These are phyloP conservation scores for Bos taurus DNA, from an alignment of 2,113 vertebrate genomes.

Conservation along the genomic window ARS-UCD2.0 NC_037356.1:30834501-30835000, in stretches of 20 bases:
- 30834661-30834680: background rate
- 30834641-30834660: background rate
- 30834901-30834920: background rate
- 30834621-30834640: slow-evolving; percentile 29
- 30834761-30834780: background rate
- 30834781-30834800: background rate
- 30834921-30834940: background rate
- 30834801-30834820: background rate
- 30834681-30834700: background rate
- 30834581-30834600: background rate
- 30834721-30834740: background rate
- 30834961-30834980: background rate
- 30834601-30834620: background rate
- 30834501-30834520: background rate
- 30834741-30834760: background rate
- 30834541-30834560: background rate
- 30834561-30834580: background rate
- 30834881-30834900: background rate
- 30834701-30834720: background rate
- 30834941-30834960: background rate
- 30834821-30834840: background rate
- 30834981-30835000: background rate
- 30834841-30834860: background rate
- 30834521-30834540: accelerated
- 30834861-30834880: background rate